phyloP scores from a whole-genome alignment of 2,797 vertebrate species.

The Crypturellus tataupa region DNA sequence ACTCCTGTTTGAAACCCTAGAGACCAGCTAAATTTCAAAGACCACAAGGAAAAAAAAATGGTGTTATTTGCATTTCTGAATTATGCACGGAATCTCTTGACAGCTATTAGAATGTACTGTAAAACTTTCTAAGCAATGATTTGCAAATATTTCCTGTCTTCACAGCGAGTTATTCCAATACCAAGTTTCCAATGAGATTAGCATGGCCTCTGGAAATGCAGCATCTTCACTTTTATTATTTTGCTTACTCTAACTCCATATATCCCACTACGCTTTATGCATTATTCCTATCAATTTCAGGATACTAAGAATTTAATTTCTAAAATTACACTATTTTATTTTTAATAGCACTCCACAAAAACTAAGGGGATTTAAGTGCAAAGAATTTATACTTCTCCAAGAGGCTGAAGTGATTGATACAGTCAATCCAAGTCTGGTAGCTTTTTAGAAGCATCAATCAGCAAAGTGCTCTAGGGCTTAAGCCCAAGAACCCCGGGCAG shows the following conservation, averaged over 20 bases:
- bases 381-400: not conserved
- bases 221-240: conserved; percentile 52
- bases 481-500: not conserved
- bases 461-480: not conserved
- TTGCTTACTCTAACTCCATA: conserved; percentile 50
- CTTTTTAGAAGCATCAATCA: not conserved
- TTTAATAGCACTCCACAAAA: conserved; percentile 23
- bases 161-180: conserved; percentile 59
- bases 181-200: conserved; percentile 63
- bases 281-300: conserved; percentile 61
- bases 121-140: conserved; percentile 47
- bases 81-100: conserved; percentile 9
- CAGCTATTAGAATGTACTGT: not conserved
- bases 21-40: conserved; percentile 9
- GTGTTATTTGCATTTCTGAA: conserved; percentile 41
- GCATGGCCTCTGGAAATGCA: conserved; percentile 62
- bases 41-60: conserved; percentile 49
- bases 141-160: conserved; percentile 46
- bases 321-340: conserved; percentile 43
- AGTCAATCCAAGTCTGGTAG: not conserved
- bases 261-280: conserved; percentile 39
- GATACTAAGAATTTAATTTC: conserved; percentile 48
- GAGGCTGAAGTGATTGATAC: not conserved
- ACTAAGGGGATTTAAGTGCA: not conserved
- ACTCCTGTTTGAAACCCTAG: conserved; percentile 12